A percentile compares a stretch with the other conserved stretches of the same genome.
These are phyloP conservation scores for Drosophila rellima DNA, from an alignment of 2,888 invertebrate genomes.

Conservation along the genomic window DNA sequence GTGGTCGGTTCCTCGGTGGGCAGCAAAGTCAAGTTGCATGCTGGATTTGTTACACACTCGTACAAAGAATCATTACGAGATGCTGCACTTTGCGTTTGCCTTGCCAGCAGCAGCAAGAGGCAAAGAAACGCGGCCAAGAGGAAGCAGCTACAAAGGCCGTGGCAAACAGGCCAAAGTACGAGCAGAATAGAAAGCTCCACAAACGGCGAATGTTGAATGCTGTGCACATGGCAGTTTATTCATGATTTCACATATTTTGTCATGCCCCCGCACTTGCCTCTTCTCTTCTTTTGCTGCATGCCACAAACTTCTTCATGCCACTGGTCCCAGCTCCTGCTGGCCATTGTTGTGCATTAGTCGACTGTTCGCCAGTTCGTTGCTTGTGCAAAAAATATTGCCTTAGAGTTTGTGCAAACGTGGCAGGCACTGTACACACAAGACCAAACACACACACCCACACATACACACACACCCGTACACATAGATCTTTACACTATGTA, in stretches of 20 bases:
- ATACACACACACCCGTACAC: neutral
- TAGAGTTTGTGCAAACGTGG: slow-evolving; percentile 66
- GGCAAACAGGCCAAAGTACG: slow-evolving; percentile 18
- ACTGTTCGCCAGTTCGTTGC: slow-evolving; percentile 60
- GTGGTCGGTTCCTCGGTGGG: slow-evolving; percentile 9
- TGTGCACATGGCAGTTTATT: slow-evolving; percentile 83
- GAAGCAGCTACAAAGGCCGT: slow-evolving; percentile 45
- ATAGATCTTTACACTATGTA: slow-evolving; percentile 11
- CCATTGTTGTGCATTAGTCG: slow-evolving; percentile 73
- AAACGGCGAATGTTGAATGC: slow-evolving; percentile 62
- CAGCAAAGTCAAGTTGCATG: slow-evolving; percentile 67
- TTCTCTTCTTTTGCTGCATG: neutral
- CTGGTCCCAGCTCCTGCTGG: slow-evolving; percentile 9
- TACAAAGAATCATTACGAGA: slow-evolving; percentile 40
- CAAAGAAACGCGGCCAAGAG: slow-evolving; percentile 36
- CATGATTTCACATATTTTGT: slow-evolving; percentile 82
- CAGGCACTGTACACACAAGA: slow-evolving; percentile 38
- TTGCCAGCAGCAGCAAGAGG: slow-evolving; percentile 10
- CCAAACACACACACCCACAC: slow-evolving; percentile 12
- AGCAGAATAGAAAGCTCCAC: slow-evolving; percentile 6
- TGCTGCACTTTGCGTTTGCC: slow-evolving; percentile 34
- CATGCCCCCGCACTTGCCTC: slow-evolving; percentile 14
- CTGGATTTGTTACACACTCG: slow-evolving; percentile 52
- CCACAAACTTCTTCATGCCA: slow-evolving; percentile 8
- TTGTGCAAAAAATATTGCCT: slow-evolving; percentile 72